phyloP scores from a whole-genome alignment of 1,140 invertebrate genomes.

The Drosophila prosaltans region DNA sequence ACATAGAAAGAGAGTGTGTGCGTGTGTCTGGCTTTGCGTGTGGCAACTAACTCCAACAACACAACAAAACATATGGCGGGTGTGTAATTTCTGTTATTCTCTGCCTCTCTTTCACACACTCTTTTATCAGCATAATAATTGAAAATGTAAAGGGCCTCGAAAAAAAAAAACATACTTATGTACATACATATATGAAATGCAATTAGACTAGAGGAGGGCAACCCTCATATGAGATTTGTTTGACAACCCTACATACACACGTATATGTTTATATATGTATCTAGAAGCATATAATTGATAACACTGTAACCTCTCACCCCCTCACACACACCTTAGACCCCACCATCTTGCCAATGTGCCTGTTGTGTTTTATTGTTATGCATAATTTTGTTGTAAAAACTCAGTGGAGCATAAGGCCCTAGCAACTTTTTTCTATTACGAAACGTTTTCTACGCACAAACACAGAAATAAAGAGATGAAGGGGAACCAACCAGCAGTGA shows the following conservation, averaged over 20 bases:
- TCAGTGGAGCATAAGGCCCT: constrained; percentile 66
- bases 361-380: constrained; percentile 31
- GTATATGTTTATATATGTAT: background rate
- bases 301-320: constrained; percentile 32
- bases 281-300: constrained; percentile 67
- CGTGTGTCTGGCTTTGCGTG: constrained; percentile 64
- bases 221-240: constrained; percentile 20
- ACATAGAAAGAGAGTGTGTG: background rate
- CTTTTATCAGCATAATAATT: constrained; percentile 51
- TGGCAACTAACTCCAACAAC: constrained; percentile 54
- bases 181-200: constrained; percentile 12
- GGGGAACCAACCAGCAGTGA: background rate
- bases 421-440: constrained; percentile 56
- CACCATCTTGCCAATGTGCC: constrained; percentile 1
- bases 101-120: background rate
- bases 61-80: constrained; percentile 61
- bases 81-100: constrained; percentile 35
- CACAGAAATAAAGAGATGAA: constrained; percentile 1
- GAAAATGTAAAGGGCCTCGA: constrained; percentile 40
- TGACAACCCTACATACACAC: constrained; percentile 53
- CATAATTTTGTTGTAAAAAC: constrained; percentile 56
- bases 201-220: constrained; percentile 21
- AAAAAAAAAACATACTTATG: background rate
- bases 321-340: constrained; percentile 3
- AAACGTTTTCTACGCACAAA: constrained; percentile 19